Conservation (phyloP, 2,888 invertebrate genomes). For the Agrypnus murinus region DNA sequence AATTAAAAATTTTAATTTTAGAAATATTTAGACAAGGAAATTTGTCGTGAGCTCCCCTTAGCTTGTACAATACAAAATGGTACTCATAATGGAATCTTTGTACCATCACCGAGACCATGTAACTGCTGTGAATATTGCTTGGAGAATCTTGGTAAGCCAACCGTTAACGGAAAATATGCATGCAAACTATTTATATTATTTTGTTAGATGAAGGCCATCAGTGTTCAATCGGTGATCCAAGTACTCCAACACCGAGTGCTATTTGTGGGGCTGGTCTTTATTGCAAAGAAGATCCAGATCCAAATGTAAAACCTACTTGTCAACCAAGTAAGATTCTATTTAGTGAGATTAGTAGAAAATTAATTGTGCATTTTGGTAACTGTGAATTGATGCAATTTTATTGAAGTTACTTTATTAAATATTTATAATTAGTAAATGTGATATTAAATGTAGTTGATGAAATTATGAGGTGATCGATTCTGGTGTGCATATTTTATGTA, state of each 20-base stretch:
- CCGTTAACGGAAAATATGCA: too few relatives aligned
- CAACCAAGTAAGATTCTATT: conserved; percentile 69
- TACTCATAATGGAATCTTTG: conserved; percentile 73
- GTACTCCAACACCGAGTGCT: conserved; percentile 73
- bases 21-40: conserved; percentile 16
- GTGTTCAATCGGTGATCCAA: conserved; percentile 70
- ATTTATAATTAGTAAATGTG: too few relatives aligned
- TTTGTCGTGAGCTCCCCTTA: conserved; percentile 60
- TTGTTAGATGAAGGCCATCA: conserved; percentile 71
- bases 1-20: background rate
- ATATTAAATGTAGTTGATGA: too few relatives aligned
- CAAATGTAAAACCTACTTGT: conserved; percentile 71
- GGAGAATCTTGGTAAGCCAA: conserved; percentile 72
- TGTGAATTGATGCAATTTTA: too few relatives aligned
- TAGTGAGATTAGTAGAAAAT: background rate
- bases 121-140: conserved; percentile 79
- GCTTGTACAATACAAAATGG: conserved; percentile 75
- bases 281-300: conserved; percentile 67
- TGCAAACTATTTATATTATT: too few relatives aligned
- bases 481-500: too few relatives aligned
- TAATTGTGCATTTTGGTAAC: background rate
- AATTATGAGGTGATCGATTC: too few relatives aligned
- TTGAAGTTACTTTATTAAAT: too few relatives aligned
- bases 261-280: conserved; percentile 77
- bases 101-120: conserved; percentile 76